phyloP scores from a whole-genome alignment of 2,113 vertebrate species.

The Aviceda subcristata region DNA sequence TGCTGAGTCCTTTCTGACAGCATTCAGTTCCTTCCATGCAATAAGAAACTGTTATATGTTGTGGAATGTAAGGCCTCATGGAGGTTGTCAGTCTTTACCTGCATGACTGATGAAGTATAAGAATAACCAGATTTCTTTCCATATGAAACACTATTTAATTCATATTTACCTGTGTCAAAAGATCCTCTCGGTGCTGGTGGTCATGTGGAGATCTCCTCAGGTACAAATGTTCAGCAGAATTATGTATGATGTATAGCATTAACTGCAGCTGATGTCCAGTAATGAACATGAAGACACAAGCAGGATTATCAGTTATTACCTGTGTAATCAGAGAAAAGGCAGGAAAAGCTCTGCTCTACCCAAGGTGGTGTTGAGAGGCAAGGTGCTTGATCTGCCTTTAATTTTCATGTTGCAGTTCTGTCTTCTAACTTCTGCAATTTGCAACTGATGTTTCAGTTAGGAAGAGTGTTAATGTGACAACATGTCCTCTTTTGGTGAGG shows the following conservation, averaged over 20 bases:
- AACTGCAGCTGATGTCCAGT: neutral
- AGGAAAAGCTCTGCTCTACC: neutral
- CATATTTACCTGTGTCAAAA: neutral
- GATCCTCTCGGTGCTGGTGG: neutral
- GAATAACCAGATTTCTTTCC: neutral
- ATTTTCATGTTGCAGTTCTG: neutral
- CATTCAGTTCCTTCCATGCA: neutral
- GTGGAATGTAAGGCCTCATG: neutral
- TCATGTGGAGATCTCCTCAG: neutral
- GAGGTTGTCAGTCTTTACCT: neutral
- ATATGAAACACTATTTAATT: neutral
- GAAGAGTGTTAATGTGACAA: neutral
- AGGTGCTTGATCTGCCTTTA: neutral
- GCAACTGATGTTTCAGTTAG: neutral
- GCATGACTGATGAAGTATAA: neutral
- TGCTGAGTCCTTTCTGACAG: neutral
- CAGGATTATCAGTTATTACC: neutral
- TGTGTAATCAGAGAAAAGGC: neutral
- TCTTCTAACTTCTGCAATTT: neutral
- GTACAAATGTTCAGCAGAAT: neutral
- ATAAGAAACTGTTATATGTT: neutral
- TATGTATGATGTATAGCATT: neutral
- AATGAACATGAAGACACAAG: neutral
- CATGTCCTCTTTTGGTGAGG: neutral
- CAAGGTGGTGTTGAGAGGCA: neutral